Conservation (phyloP, 2,888 invertebrate genomes). For the Meliscaeva auricollis region DNA sequence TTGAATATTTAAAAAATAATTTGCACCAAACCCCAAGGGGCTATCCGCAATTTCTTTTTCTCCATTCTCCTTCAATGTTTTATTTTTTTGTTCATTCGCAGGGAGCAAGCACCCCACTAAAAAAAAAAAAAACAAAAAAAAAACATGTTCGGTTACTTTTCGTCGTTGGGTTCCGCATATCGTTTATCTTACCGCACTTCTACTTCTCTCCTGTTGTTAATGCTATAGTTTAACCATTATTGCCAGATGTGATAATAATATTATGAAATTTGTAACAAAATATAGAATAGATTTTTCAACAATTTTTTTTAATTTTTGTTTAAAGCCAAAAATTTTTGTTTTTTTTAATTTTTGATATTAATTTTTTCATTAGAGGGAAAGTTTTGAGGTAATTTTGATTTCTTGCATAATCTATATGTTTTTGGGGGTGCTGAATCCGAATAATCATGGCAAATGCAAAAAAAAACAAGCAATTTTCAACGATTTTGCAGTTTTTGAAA, state of each 20-base stretch:
- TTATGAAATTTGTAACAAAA: too few relatives aligned
- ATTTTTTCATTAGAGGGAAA: too few relatives aligned
- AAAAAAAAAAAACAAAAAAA: not conserved
- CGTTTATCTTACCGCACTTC: conserved; percentile 64
- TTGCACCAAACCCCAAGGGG: conserved; percentile 76
- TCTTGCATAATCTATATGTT: too few relatives aligned
- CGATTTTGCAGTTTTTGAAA: too few relatives aligned
- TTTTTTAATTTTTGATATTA: too few relatives aligned
- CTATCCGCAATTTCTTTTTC: conserved; percentile 73
- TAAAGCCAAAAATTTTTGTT: too few relatives aligned
- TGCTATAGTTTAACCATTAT: conserved; percentile 3
- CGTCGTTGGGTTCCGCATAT: conserved; percentile 69
- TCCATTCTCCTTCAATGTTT: conserved; percentile 31
- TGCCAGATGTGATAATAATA: not conserved
- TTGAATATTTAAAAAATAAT: conserved; percentile 78
- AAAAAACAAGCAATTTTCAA: too few relatives aligned
- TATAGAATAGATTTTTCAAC: too few relatives aligned
- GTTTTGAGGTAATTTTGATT: too few relatives aligned
- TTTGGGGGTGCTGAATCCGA: too few relatives aligned
- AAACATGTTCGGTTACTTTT: conserved; percentile 66
- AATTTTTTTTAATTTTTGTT: too few relatives aligned
- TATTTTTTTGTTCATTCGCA: not conserved
- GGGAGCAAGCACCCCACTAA: not conserved
- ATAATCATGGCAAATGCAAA: too few relatives aligned
- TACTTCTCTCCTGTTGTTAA: conserved; percentile 14